phyloP scores from a whole-genome alignment of 2,797 vertebrate species.

The Anas acuta region DNA sequence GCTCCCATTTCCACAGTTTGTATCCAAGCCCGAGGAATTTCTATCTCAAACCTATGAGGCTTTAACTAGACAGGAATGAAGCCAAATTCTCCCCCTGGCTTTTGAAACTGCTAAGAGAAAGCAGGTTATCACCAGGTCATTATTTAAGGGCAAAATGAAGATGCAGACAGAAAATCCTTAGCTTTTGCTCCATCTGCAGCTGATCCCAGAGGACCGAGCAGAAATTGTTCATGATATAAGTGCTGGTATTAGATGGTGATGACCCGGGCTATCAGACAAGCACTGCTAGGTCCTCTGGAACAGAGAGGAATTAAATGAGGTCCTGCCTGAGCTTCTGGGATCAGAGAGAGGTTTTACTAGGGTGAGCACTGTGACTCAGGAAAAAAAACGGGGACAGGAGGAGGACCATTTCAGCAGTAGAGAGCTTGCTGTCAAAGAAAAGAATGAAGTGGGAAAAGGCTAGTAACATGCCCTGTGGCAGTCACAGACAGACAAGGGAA shows the following conservation, averaged over 20 bases:
- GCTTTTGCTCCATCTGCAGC: not conserved
- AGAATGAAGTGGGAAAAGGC: conserved; percentile 38
- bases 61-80: not conserved
- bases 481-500: conserved; percentile 7
- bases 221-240: not conserved
- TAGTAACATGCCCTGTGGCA: not conserved
- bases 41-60: not conserved
- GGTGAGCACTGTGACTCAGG: not conserved
- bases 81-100: not conserved
- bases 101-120: not conserved
- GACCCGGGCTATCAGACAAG: too few relatives aligned
- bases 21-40: not conserved
- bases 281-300: not conserved
- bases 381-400: not conserved
- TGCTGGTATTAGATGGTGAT: not conserved
- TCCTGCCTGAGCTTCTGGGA: not conserved
- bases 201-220: not conserved
- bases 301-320: not conserved
- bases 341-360: not conserved
- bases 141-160: not conserved
- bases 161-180: not conserved
- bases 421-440: not conserved
- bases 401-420: not conserved
- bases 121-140: not conserved
- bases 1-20: rapidly evolving